Evolutionary conservation across 2,113 vertebrate genomes (phyloP), one percentile per base, ranked within the genome.

Genomic region (Leptobrachium ailaonicum): DNA sequence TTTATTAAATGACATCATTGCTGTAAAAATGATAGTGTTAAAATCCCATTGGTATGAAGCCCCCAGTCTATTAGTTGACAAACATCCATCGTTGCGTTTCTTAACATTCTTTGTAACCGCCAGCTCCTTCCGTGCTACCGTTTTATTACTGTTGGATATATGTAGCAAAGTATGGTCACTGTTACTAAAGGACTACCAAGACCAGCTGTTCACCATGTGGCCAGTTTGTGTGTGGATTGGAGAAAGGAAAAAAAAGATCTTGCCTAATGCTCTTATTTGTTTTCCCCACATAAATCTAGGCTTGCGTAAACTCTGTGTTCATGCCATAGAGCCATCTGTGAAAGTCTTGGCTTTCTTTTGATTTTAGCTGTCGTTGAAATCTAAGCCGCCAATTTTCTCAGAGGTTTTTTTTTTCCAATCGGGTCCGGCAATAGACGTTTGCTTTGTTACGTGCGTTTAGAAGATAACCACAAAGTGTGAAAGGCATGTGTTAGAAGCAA

Each of bases 241-340:
- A 77, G 77, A 82, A 13, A 32, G 20, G 20, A 32, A 32, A 32
- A 32, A 32, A 32, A 32, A 32, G 20, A 1, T 47, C 0, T 89
- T 86, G 83, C 73, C 82, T 88, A 80, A 76, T 83, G 20, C 76
- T 85, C 83, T 14, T 87, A 82, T 86, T 87, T 85, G 66, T 86
- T 90, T 91, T 89, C 83, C 84, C 67, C 85, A 87, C 82, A 83
- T 87, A 84, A 86, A 83, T 84, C n/a, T 85, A 41, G 84, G 40
- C 56, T 83, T 87, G 41, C 77, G 77, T 84, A 77, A 86, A 82
- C 83, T 82, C 78, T 79, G 85, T 58, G 78, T 87, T 50, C 74
- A 82, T 79, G 58, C 79, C 83, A 87, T 60, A 69, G 42, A 82
- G 69, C 73, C 75, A 74, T 79, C 69, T 82, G 73, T 76, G 6